Conservation (phyloP, 2,113 vertebrate genomes). For the Solea solea region DNA sequence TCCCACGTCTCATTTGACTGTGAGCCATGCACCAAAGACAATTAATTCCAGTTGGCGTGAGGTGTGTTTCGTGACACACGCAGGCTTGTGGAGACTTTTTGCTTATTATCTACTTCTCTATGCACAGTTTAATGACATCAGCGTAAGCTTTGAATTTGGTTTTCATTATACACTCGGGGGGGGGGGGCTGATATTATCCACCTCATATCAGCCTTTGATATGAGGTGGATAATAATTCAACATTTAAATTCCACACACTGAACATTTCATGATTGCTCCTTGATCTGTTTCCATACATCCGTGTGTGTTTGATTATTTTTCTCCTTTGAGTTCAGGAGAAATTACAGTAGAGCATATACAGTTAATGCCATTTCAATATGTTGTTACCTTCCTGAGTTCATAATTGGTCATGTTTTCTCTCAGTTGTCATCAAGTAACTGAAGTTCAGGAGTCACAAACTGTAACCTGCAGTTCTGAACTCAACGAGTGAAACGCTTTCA, state of each 20-base stretch:
- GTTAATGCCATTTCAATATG: not conserved
- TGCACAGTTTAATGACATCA: constrained; percentile 62
- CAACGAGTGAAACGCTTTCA: not conserved
- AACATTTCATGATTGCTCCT: constrained; percentile 47
- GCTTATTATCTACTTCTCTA: constrained; percentile 62
- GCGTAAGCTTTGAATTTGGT: constrained; percentile 1
- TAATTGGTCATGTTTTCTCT: not conserved
- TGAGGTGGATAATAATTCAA: constrained; percentile 59
- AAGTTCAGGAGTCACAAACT: not conserved
- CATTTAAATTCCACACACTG: not conserved
- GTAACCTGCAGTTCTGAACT: not conserved
- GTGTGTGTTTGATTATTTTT: not conserved
- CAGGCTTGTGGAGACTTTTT: constrained; percentile 33
- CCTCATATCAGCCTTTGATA: constrained; percentile 58
- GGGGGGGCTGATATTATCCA: too few species aligned
- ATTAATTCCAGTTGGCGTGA: constrained; percentile 55
- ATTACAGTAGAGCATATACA: constrained; percentile 6
- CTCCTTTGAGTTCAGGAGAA: not conserved
- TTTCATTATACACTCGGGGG: constrained; percentile 56
- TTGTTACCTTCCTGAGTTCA: too few species aligned
- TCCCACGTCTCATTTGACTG: constrained; percentile 56
- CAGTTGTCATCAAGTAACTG: not conserved
- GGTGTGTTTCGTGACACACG: constrained; percentile 37
- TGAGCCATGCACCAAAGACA: constrained; percentile 47
- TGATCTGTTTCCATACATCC: not conserved